phyloP scores from a whole-genome alignment of 2,113 vertebrate genomes.

The Sinocyclocheilus maitianheensis region DNA sequence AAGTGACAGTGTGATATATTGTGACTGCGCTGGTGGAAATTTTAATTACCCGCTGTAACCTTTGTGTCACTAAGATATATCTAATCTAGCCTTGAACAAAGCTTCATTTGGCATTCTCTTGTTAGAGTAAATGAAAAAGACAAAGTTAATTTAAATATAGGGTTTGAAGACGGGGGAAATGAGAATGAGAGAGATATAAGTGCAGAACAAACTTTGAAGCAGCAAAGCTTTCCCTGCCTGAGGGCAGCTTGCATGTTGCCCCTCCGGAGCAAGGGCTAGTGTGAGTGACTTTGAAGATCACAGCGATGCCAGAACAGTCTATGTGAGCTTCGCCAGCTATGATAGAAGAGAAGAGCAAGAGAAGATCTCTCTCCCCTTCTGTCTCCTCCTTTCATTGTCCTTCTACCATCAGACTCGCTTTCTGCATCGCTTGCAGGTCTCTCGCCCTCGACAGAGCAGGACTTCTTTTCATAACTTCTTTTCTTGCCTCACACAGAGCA shows the following conservation, averaged over 20 bases:
- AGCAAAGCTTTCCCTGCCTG: slow-evolving; percentile 48
- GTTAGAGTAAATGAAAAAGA: slow-evolving; percentile 45
- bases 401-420: slow-evolving; percentile 45
- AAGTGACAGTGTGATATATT: slow-evolving; percentile 44
- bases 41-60: slow-evolving; percentile 54
- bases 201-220: slow-evolving; percentile 57
- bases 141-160: slow-evolving; percentile 44
- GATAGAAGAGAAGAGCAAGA: slow-evolving; percentile 41
- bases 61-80: slow-evolving; percentile 43
- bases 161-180: neutral
- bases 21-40: slow-evolving; percentile 47
- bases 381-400: neutral
- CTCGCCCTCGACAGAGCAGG: neutral
- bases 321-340: slow-evolving; percentile 53
- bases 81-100: slow-evolving; percentile 40
- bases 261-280: slow-evolving; percentile 37
- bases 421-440: slow-evolving; percentile 3
- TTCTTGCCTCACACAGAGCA: slow-evolving; percentile 1
- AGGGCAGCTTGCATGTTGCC: slow-evolving; percentile 47
- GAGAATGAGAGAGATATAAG: slow-evolving; percentile 13
- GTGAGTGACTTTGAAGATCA: slow-evolving; percentile 56
- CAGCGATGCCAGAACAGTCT: slow-evolving; percentile 45
- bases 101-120: neutral
- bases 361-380: slow-evolving; percentile 19
- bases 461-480: slow-evolving; percentile 43